Percentiles rank a stretch among this genome's conserved stretches.
phyloP scores from a whole-genome alignment of 2,113 vertebrate genomes.

The Tachuris rubrigastra region DNA sequence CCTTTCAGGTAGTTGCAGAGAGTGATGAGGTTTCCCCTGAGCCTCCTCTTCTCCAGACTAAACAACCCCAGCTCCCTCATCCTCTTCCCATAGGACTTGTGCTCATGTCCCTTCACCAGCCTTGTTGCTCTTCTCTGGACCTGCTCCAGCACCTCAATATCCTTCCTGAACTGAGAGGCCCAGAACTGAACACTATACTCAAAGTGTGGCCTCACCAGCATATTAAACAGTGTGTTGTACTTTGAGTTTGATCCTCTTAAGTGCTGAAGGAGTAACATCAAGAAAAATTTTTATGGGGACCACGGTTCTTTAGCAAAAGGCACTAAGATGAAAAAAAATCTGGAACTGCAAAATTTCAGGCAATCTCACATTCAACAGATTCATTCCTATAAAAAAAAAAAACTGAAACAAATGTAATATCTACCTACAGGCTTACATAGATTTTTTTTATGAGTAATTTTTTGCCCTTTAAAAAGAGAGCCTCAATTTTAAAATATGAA shows the following conservation, averaged over 20 bases:
- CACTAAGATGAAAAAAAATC: not conserved
- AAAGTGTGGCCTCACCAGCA: too few relatives aligned
- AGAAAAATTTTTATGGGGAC: not conserved
- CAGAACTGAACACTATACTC: too few relatives aligned
- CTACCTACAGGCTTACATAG: not conserved
- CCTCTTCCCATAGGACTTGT: too few relatives aligned
- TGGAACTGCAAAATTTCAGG: not conserved
- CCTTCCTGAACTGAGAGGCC: too few relatives aligned
- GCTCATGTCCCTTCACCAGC: too few relatives aligned
- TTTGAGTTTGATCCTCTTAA: not conserved
- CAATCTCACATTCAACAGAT: not conserved
- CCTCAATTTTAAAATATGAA: not conserved
- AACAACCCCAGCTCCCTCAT: too few relatives aligned
- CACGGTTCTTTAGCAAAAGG: not conserved
- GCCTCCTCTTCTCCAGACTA: too few relatives aligned
- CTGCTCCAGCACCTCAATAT: too few relatives aligned
- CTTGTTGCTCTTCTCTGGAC: too few relatives aligned
- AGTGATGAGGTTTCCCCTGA: too few relatives aligned
- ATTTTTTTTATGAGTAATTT: not conserved
- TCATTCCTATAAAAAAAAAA: not conserved
- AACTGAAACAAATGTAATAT: not conserved
- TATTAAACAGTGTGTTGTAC: not conserved
- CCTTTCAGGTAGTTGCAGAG: too few relatives aligned
- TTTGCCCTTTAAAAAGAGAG: not conserved
- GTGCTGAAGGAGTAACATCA: not conserved